Base-by-base conservation (phyloP, 2,888 invertebrate species). In the Elegia similella region DNA sequence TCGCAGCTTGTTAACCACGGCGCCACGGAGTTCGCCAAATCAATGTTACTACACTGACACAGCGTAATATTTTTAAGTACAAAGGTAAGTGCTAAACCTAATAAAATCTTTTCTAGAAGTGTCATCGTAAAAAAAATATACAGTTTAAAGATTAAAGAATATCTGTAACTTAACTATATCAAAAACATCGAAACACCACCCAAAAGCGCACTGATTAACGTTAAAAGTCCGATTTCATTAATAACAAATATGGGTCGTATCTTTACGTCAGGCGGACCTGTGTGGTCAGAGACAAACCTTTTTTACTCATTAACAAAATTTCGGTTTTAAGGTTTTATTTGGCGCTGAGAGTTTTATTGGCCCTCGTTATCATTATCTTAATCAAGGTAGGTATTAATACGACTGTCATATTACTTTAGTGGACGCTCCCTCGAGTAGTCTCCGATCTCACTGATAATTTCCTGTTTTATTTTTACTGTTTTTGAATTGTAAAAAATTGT, bases 141-240 rank as follows among this genome's bases (percentile, higher is more conserved):
- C n/a, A n/a, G n/a, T n/a, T n/a, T n/a, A n/a, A n/a, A n/a, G n/a
- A n/a, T n/a, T n/a, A n/a, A n/a, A n/a, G n/a, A n/a, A n/a, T n/a
- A n/a, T n/a, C n/a, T n/a, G n/a, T n/a, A n/a, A 23, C 23, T 23
- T 23, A 47, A 30, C 30, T 17, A 68, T 66, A 73, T 83, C 84
- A 86, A 86, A 86, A 79, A 69, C 63, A 68, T 84, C 84, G 79
- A 70, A 55, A 62, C 65, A 55, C 78, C 74, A 72, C 75, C 75
- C 76, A 73, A 74, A 69, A 65, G 58, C 68, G 65, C 67, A 72
- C 75, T 73, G 73, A 83, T 80, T 78, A 75, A 68, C 69, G 66
- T 78, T 79, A 77, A 80, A 82, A 75, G 75, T 72, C 79, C 76
- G 82, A 86, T 86, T 86, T 80, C 78, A 86, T 87, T 87, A 88